These are phyloP conservation scores for Cherax quadricarinatus DNA, from an alignment of 1,140 invertebrate species.

Conservation along the genomic window DNA sequence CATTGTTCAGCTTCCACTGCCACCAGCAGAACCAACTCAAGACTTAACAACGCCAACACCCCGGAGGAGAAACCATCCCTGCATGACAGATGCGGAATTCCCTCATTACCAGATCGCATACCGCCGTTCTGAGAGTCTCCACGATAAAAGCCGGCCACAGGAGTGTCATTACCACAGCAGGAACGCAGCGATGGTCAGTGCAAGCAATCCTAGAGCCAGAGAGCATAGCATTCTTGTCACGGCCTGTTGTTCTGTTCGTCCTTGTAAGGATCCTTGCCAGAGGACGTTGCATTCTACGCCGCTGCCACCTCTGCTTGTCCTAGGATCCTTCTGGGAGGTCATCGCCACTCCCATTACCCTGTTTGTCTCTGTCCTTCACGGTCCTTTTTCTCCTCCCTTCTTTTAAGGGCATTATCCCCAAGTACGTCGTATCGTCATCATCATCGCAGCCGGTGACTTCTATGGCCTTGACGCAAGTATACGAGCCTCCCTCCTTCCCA, in stretches of 20 bases:
- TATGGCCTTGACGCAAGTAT: too few species aligned
- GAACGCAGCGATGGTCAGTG: not conserved
- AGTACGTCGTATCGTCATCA: too few species aligned
- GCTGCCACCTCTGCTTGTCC: not conserved
- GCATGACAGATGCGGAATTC: not conserved
- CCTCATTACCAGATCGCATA: not conserved
- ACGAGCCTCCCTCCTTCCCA: too few species aligned
- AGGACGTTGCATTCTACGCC: not conserved
- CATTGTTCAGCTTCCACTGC: not conserved
- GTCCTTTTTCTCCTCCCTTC: not conserved
- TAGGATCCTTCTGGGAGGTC: not conserved
- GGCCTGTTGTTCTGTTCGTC: not conserved
- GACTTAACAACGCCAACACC: not conserved
- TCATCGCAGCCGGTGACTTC: too few species aligned
- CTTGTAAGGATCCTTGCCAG: not conserved
- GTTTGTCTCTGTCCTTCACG: not conserved
- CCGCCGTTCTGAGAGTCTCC: not conserved
- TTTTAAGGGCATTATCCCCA: too few species aligned
- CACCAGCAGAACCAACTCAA: not conserved
- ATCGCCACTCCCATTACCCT: too few species aligned
- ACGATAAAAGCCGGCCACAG: not conserved
- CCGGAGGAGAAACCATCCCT: not conserved
- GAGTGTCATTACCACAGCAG: not conserved
- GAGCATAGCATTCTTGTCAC: slow-evolving; percentile 1
- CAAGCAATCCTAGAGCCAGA: not conserved